Percentiles rank a stretch among this genome's conserved stretches.
These are phyloP conservation scores for Vesta saturnalis DNA, from an alignment of 2,888 invertebrate species.

Conservation along the genomic window DNA sequence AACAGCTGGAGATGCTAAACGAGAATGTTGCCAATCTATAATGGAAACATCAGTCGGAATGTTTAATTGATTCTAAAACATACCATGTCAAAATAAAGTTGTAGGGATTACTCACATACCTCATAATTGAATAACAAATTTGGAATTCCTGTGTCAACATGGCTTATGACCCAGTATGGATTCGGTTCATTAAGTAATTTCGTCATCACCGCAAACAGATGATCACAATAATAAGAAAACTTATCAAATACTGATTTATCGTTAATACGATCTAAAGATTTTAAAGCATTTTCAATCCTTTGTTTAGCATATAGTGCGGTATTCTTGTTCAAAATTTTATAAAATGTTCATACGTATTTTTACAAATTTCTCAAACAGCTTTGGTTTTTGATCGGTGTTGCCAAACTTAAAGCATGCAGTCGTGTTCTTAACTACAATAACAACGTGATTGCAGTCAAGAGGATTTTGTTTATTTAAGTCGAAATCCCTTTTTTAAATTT, in stretches of 20 bases:
- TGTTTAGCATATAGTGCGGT: not conserved
- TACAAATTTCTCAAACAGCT: not conserved
- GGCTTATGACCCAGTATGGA: slow-evolving; percentile 45
- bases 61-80: slow-evolving; percentile 21
- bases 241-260: slow-evolving; percentile 22
- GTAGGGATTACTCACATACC: too few relatives aligned
- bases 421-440: not conserved
- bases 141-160: slow-evolving; percentile 45
- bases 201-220: slow-evolving; percentile 16
- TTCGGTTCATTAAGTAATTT: slow-evolving; percentile 13
- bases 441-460: not conserved
- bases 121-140: slow-evolving; percentile 47
- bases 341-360: not conserved
- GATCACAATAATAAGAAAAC: slow-evolving; percentile 27
- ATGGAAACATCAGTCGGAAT: slow-evolving; percentile 25
- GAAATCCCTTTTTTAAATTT: not conserved
- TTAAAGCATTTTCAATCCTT: not conserved
- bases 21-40: slow-evolving; percentile 46
- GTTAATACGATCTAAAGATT: slow-evolving; percentile 20
- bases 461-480: not conserved
- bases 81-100: too few relatives aligned
- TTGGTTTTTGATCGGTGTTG: not conserved
- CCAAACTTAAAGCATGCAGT: not conserved
- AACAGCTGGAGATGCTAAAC: slow-evolving; percentile 45
- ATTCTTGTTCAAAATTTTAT: not conserved